Evolutionary conservation across 2,113 vertebrate genomes (phyloP).

Genomic region (Calidris pygmaea): DNA sequence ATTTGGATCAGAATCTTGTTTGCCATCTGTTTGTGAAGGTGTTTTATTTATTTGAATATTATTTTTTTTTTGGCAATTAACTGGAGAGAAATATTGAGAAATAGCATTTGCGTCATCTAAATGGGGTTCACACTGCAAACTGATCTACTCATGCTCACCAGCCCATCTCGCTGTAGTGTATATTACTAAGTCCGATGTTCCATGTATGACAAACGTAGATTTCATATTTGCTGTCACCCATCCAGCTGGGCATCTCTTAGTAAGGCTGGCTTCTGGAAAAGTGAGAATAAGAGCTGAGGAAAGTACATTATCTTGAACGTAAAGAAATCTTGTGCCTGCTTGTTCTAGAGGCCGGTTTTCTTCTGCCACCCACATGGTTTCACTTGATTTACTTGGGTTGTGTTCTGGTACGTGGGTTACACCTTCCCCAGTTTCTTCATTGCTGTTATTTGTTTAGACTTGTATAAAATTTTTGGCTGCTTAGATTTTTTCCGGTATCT

Average conservation of each 20-base stretch:
- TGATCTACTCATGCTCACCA: not conserved
- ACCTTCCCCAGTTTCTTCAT: not conserved
- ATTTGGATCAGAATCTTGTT: not conserved
- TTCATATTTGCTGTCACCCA: not conserved
- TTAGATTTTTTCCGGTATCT: not conserved
- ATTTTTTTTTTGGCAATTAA: not conserved
- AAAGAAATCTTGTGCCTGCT: not conserved
- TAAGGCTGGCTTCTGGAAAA: not conserved
- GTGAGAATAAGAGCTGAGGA: not conserved
- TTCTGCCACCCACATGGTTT: not conserved
- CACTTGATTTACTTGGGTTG: not conserved
- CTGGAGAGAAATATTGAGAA: not conserved
- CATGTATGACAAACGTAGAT: not conserved
- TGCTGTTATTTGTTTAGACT: not conserved
- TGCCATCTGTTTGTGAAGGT: not conserved
- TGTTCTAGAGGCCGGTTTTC: not conserved
- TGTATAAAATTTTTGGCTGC: not conserved
- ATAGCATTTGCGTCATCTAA: not conserved
- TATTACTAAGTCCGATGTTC: not conserved
- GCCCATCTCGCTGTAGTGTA: not conserved
- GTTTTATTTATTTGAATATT: not conserved
- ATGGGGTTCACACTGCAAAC: not conserved
- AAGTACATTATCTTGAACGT: not conserved
- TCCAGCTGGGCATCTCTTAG: not conserved
- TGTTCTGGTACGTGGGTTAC: not conserved